These are phyloP conservation scores for Epinephelus fuscoguttatus DNA, from an alignment of 2,113 vertebrate species.

Conservation along the genomic window DNA sequence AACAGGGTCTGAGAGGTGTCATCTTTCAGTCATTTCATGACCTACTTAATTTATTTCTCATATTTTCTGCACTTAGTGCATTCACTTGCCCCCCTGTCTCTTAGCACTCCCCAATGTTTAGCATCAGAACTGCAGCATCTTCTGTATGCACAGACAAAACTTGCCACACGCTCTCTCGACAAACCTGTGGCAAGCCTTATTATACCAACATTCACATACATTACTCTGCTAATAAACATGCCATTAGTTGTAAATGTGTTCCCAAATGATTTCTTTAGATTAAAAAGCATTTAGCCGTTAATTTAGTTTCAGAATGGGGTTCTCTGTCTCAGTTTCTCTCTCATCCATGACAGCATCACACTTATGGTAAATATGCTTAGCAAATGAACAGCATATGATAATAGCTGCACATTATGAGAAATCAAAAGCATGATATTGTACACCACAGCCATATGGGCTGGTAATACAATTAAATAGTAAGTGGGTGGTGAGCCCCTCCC, in stretches of 20 bases:
- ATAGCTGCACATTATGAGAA: slow-evolving; percentile 47
- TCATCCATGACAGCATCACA: slow-evolving; percentile 49
- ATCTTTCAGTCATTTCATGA: neutral
- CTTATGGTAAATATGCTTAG: slow-evolving; percentile 54
- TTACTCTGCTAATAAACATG: slow-evolving; percentile 47
- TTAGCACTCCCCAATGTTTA: slow-evolving; percentile 78
- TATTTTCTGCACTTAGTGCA: neutral
- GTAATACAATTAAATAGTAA: slow-evolving; percentile 65
- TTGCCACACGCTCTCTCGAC: neutral
- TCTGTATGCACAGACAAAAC: neutral
- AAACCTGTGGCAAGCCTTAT: slow-evolving; percentile 25
- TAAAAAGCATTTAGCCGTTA: slow-evolving; percentile 61
- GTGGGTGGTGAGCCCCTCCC: slow-evolving; percentile 22
- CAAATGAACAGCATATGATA: slow-evolving; percentile 62
- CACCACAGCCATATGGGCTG: slow-evolving; percentile 51
- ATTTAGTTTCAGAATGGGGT: slow-evolving; percentile 47
- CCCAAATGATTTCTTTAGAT: slow-evolving; percentile 54
- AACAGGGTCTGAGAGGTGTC: slow-evolving; percentile 25
- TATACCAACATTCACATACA: slow-evolving; percentile 37
- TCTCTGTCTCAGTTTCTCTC: slow-evolving; percentile 16
- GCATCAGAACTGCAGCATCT: slow-evolving; percentile 64
- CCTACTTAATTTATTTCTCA: neutral
- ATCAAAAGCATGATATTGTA: slow-evolving; percentile 48
- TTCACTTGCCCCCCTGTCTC: slow-evolving; percentile 68
- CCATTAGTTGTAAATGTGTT: slow-evolving; percentile 54